A percentile compares a stretch with the other conserved stretches of the same genome.
Evolutionary conservation across 2,797 vertebrate genomes (phyloP).

Genomic region (Miichthys miiuy): DNA sequence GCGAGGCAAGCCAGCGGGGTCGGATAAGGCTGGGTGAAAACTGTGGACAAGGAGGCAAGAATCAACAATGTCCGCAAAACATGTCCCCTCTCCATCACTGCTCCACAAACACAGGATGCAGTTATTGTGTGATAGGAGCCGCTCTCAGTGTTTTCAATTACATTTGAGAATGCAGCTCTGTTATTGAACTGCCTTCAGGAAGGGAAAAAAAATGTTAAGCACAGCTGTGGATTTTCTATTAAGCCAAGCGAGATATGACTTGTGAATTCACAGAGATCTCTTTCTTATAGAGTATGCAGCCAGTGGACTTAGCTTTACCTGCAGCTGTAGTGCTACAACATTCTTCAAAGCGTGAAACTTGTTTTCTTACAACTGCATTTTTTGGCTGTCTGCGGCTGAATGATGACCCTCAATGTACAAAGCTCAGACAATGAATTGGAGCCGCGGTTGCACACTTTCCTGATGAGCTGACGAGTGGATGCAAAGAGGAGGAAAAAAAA

Average conservation of each 20-base stretch:
- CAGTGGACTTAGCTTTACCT: constrained; percentile 31
- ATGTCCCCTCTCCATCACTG: constrained; percentile 40
- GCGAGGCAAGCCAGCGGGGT: constrained; percentile 40
- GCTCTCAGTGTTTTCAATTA: constrained; percentile 67
- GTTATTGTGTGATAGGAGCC: constrained; percentile 32
- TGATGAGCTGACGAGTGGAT: constrained; percentile 11
- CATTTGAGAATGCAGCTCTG: constrained; percentile 35
- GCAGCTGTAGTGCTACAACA: not conserved
- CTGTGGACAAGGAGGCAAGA: constrained; percentile 49
- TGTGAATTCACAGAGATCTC: constrained; percentile 50
- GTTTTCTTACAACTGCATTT: constrained; percentile 15
- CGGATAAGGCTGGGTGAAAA: constrained; percentile 63
- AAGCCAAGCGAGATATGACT: constrained; percentile 48
- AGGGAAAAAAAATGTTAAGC: constrained; percentile 33
- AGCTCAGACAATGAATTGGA: constrained; percentile 16
- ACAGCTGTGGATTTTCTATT: constrained; percentile 50
- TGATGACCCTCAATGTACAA: constrained; percentile 9
- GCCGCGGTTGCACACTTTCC: not conserved
- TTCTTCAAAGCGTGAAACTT: constrained; percentile 11
- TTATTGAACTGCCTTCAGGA: constrained; percentile 57
- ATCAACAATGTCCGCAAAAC: constrained; percentile 50
- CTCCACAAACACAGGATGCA: constrained; percentile 40
- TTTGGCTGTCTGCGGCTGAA: not conserved
- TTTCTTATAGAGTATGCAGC: not conserved
- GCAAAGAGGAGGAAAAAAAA: constrained; percentile 5